Evolutionary conservation across 23 tunicate species (phyloP).

Genomic region (Halocynthia roretzi): DNA sequence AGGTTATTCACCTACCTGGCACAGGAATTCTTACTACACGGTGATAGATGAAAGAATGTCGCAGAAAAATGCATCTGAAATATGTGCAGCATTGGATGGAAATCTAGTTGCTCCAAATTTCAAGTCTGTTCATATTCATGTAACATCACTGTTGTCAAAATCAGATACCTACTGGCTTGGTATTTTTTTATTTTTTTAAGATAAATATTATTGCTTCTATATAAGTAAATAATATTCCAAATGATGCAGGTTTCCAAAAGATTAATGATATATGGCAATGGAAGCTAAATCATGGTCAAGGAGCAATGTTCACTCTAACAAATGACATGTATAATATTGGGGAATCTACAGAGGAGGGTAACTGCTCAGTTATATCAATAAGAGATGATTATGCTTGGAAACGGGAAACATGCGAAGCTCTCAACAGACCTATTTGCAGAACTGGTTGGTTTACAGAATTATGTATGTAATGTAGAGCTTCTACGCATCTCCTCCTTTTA

Average conservation of each 20-base stretch:
- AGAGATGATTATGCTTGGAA: not conserved
- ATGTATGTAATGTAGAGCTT: not conserved
- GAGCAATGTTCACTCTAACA: not conserved
- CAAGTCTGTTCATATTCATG: too few relatives aligned
- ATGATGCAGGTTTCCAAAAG: not conserved
- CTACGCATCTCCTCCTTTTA: not conserved
- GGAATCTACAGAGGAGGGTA: not conserved
- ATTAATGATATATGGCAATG: not conserved
- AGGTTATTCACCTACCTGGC: not conserved
- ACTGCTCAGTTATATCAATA: not conserved
- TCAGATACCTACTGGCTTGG: not conserved
- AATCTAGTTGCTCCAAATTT: not conserved
- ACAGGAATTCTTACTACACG: not conserved
- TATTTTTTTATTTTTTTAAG: too few relatives aligned
- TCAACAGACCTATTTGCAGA: not conserved
- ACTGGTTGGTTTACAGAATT: not conserved
- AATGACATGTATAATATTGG: not conserved
- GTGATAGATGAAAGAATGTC: not conserved
- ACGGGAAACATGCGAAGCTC: not conserved
- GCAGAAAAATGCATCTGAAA: not conserved
- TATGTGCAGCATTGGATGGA: not conserved
- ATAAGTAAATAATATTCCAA: not conserved
- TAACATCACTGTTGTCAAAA: not conserved
- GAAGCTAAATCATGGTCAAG: not conserved
- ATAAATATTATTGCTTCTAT: not conserved